Evolutionary conservation across 2,113 vertebrate species (phyloP).

Genomic region (Cyrtonyx montezumae): DNA sequence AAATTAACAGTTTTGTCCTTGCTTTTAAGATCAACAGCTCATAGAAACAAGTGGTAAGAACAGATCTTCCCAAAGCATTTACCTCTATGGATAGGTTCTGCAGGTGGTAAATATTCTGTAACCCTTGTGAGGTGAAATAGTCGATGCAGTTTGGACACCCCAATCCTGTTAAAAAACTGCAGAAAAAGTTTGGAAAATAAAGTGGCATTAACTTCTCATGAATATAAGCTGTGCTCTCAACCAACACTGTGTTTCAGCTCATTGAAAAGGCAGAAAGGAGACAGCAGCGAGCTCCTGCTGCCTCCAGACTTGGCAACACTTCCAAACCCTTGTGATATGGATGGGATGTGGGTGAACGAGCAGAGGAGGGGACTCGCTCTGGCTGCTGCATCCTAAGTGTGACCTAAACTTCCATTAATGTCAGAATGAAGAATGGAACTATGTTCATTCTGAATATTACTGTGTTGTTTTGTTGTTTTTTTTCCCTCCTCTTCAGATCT

Average conservation of each 20-base stretch:
- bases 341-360: background rate
- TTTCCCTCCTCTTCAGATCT: background rate
- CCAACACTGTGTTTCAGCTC: background rate
- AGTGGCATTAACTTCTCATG: background rate
- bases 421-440: background rate
- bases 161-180: constrained; percentile 97
- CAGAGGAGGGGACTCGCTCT: background rate
- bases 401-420: background rate
- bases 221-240: background rate
- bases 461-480: background rate
- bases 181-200: constrained; percentile 78
- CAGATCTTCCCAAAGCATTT: constrained; percentile 67
- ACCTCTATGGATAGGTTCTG: constrained; percentile 98
- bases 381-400: background rate
- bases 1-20: background rate
- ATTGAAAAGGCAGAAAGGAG: background rate
- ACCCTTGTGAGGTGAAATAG: constrained; percentile 96
- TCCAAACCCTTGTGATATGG: too few relatives aligned
- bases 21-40: background rate
- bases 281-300: background rate
- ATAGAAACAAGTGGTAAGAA: constrained; percentile 28
- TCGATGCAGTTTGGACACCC: constrained; percentile 99
- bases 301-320: background rate
- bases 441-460: background rate
- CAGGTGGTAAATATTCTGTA: constrained; percentile 97